These are phyloP conservation scores for Rosalia funebris DNA, from an alignment of 2,888 invertebrate species.

Conservation along the genomic window DNA sequence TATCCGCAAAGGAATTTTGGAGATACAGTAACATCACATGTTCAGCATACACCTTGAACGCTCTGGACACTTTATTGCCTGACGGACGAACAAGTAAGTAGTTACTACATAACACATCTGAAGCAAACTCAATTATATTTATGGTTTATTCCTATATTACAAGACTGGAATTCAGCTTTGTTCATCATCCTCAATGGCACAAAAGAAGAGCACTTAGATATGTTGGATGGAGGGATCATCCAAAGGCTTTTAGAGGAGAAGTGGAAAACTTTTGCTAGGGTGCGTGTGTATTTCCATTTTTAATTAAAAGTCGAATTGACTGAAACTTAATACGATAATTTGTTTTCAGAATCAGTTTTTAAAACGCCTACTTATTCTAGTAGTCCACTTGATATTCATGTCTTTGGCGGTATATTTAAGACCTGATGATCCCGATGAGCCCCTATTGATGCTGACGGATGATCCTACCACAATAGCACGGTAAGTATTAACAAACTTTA, in stretches of 20 bases:
- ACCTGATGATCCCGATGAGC: conserved; percentile 73
- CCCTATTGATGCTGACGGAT: conserved; percentile 68
- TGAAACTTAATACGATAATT: too few species aligned
- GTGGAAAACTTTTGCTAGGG: conserved; percentile 98
- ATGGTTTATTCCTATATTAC: conserved; percentile 45
- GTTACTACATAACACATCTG: not conserved
- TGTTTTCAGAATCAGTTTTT: conserved; percentile 91
- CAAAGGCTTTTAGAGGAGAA: conserved; percentile 97
- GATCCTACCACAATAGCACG: conserved; percentile 66
- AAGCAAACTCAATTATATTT: not conserved
- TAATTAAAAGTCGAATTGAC: too few species aligned
- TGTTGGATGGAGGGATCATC: conserved; percentile 98
- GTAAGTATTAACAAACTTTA: conserved; percentile 42
- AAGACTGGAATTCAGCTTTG: conserved; percentile 98
- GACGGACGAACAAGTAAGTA: conserved; percentile 93
- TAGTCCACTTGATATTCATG: conserved; percentile 86
- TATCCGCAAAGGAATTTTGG: conserved; percentile 97
- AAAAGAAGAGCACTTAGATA: conserved; percentile 97
- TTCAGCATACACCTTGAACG: conserved; percentile 96
- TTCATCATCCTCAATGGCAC: conserved; percentile 98
- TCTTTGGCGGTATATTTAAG: conserved; percentile 92
- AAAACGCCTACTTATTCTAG: conserved; percentile 87
- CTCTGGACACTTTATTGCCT: conserved; percentile 93
- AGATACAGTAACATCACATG: conserved; percentile 98
- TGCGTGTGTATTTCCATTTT: conserved; percentile 63